Evolutionary conservation across 2,888 invertebrate species (phyloP).

Genomic region (Brachycybe producta): DNA sequence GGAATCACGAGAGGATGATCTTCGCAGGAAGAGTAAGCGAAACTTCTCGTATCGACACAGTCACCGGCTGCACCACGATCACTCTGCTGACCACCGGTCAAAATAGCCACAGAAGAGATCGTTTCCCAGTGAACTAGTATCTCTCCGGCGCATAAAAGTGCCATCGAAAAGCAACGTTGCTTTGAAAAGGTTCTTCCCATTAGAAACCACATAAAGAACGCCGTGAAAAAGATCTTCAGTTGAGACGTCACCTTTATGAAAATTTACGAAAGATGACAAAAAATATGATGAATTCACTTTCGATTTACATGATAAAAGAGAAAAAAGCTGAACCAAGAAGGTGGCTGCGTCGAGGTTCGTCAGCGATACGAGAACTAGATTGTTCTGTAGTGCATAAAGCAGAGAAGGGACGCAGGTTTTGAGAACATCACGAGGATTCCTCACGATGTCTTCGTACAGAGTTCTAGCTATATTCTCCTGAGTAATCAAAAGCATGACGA

Average conservation of each 20-base stretch:
- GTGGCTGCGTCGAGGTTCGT: conserved; percentile 97
- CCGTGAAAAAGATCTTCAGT: conserved; percentile 89
- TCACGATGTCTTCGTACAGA: conserved; percentile 44
- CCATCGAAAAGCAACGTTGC: conserved; percentile 77
- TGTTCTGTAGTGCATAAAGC: conserved; percentile 91
- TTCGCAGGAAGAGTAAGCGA: too few species aligned
- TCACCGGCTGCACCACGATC: neutral
- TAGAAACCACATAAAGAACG: conserved; percentile 83
- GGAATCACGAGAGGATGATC: neutral
- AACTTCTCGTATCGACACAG: too few species aligned
- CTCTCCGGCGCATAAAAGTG: conserved; percentile 54
- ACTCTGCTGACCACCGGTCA: neutral
- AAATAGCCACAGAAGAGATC: too few species aligned
- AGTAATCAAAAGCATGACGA: neutral
- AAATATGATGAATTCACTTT: too few species aligned
- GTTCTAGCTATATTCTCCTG: neutral
- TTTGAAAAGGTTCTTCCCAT: conserved; percentile 56
- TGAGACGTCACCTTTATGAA: conserved; percentile 80
- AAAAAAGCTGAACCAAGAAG: too few species aligned
- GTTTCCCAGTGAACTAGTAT: conserved; percentile 5
- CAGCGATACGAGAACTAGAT: conserved; percentile 88
- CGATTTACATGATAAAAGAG: too few species aligned
- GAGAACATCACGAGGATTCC: conserved; percentile 69
- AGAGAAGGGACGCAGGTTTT: conserved; percentile 91
- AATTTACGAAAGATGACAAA: too few species aligned